These are phyloP conservation scores for Pachypanchax playfairii DNA, from an alignment of 2,113 vertebrate genomes.

Conservation along the genomic window DNA sequence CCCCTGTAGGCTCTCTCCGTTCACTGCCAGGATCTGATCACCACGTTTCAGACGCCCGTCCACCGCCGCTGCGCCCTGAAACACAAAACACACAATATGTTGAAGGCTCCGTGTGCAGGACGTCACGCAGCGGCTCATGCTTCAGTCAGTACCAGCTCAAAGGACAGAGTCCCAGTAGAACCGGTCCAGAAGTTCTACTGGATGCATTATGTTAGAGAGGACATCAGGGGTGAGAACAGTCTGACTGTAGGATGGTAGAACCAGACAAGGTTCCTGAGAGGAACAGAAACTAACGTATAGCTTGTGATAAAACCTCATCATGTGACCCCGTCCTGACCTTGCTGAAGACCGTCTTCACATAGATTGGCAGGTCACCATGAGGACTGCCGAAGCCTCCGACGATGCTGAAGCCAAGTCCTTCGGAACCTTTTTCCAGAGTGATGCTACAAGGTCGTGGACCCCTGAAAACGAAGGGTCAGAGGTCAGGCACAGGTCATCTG, in stretches of 20 bases:
- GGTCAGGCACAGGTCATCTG: background rate
- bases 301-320: no score
- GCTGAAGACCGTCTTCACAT: slow-evolving; percentile 97
- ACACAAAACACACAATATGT: background rate
- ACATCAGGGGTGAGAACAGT: no score
- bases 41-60: slow-evolving; percentile 89
- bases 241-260: no score
- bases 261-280: no score
- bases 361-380: slow-evolving; percentile 97
- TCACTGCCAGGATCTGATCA: slow-evolving; percentile 91
- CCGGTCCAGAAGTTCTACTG: no score
- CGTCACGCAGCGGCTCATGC: no score
- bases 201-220: no score
- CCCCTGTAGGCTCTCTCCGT: slow-evolving; percentile 88
- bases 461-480: slow-evolving; percentile 69
- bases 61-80: slow-evolving; percentile 89
- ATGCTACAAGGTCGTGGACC: slow-evolving; percentile 86
- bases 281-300: no score
- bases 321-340: slow-evolving; percentile 91
- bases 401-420: slow-evolving; percentile 96
- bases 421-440: slow-evolving; percentile 92
- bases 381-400: slow-evolving; percentile 95
- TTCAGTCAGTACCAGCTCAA: no score
- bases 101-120: background rate
- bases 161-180: no score